These are phyloP conservation scores for Centruroides sculpturatus DNA, from an alignment of 1,140 invertebrate genomes.

Conservation along the genomic window DNA sequence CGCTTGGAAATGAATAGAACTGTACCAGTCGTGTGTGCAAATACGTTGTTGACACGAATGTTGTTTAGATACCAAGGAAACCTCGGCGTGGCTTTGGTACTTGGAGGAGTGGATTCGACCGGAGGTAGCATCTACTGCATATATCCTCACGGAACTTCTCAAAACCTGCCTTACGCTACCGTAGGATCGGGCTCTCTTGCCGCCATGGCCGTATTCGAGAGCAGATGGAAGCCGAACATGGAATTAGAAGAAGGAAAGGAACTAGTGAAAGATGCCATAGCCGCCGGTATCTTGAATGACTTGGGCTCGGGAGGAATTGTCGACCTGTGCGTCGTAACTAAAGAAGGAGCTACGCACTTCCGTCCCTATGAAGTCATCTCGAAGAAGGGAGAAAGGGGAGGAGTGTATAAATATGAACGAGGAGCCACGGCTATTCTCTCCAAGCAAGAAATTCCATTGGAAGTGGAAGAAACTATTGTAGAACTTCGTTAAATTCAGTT, in stretches of 20 bases:
- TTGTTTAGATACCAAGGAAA: constrained; percentile 66
- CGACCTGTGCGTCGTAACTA: constrained; percentile 86
- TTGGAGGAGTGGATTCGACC: constrained; percentile 82
- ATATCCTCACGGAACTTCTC: constrained; percentile 86
- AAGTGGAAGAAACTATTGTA: constrained; percentile 39
- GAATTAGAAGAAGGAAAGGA: constrained; percentile 81
- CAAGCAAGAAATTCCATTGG: constrained; percentile 43
- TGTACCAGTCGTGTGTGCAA: too few relatives aligned
- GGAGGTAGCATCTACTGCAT: constrained; percentile 79
- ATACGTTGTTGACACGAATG: constrained; percentile 81
- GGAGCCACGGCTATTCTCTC: constrained; percentile 60
- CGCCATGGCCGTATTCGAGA: constrained; percentile 92
- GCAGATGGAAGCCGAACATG: constrained; percentile 73
- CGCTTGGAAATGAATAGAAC: too few relatives aligned
- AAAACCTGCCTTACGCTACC: constrained; percentile 75
- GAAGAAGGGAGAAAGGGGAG: constrained; percentile 18
- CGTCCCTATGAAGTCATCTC: constrained; percentile 57
- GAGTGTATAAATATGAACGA: constrained; percentile 41
- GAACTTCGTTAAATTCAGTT: too few relatives aligned
- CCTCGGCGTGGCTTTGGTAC: constrained; percentile 81
- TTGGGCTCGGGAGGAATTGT: constrained; percentile 91
- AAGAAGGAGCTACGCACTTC: constrained; percentile 49
- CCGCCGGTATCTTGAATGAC: constrained; percentile 94
- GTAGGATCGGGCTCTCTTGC: constrained; percentile 95
- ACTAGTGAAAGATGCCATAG: constrained; percentile 81